These are phyloP conservation scores for Myotis daubentonii DNA, from an alignment of 2,797 vertebrate species.

Conservation along the genomic window DNA sequence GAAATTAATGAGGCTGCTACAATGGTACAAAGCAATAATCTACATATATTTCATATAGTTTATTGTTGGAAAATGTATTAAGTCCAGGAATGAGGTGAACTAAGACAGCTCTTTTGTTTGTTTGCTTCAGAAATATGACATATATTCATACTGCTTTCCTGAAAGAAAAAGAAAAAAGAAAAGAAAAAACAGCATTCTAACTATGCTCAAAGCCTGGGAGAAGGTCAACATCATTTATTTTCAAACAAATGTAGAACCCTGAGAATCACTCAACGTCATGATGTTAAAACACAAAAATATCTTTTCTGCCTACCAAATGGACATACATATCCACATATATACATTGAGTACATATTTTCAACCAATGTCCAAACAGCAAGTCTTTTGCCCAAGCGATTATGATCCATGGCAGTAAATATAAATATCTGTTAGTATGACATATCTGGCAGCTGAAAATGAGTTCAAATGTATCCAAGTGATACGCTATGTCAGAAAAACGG, in stretches of 20 bases:
- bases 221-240: slow-evolving; percentile 66
- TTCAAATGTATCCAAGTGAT: slow-evolving; percentile 73
- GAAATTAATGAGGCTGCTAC: slow-evolving; percentile 78
- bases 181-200: slow-evolving; percentile 52
- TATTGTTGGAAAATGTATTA: slow-evolving; percentile 71
- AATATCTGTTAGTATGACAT: slow-evolving; percentile 65
- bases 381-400: slow-evolving; percentile 69
- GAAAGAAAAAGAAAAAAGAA: slow-evolving; percentile 53
- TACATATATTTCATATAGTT: slow-evolving; percentile 71
- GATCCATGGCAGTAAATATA: slow-evolving; percentile 39
- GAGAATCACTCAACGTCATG: slow-evolving; percentile 34
- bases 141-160: slow-evolving; percentile 61
- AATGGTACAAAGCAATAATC: slow-evolving; percentile 70
- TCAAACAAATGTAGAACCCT: slow-evolving; percentile 47
- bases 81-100: slow-evolving; percentile 39
- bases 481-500: slow-evolving; percentile 74
- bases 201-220: not conserved
- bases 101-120: slow-evolving; percentile 64
- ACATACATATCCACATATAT: not conserved
- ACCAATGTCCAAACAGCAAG: slow-evolving; percentile 29
- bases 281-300: slow-evolving; percentile 37
- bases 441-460: slow-evolving; percentile 74
- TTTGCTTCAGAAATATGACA: slow-evolving; percentile 33
- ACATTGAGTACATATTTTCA: slow-evolving; percentile 10
- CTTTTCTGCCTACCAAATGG: not conserved